Percentiles rank a stretch among this genome's conserved stretches.
Conservation (phyloP, 2,113 vertebrate genomes). For the Oostethus manadensis region DNA sequence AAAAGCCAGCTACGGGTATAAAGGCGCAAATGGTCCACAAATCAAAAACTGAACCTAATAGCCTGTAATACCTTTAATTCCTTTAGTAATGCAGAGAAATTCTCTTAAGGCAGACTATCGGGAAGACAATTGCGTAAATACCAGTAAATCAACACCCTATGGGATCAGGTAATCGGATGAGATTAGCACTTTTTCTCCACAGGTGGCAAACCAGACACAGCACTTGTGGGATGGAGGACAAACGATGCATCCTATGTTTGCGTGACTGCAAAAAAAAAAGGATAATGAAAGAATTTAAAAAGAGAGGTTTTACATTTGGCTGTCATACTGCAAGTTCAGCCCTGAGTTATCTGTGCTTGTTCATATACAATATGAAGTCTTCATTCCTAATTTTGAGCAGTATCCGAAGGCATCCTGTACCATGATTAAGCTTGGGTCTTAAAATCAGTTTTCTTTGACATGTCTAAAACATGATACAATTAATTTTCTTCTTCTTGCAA, state of each 20-base stretch:
- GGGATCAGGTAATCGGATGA: slow-evolving; percentile 31
- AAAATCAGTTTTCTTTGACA: too few species aligned
- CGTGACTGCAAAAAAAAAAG: slow-evolving; percentile 4
- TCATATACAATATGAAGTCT: not conserved
- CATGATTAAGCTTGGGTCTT: too few species aligned
- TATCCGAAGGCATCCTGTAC: too few species aligned
- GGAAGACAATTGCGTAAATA: slow-evolving; percentile 18
- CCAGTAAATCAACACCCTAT: slow-evolving; percentile 27
- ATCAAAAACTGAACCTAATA: not conserved
- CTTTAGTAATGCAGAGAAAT: not conserved
- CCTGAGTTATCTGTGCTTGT: slow-evolving; percentile 17
- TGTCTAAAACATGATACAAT: too few species aligned
- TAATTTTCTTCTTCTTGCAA: too few species aligned
- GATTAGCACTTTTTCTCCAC: slow-evolving; percentile 18
- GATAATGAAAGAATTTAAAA: slow-evolving; percentile 1
- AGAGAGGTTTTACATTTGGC: slow-evolving; percentile 8
- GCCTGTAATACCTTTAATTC: slow-evolving; percentile 2
- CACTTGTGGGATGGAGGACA: not conserved
- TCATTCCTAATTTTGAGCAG: too few species aligned
- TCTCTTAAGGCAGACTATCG: slow-evolving; percentile 13
- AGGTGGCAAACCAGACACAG: slow-evolving; percentile 3
- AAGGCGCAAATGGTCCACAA: not conserved
- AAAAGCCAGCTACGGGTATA: not conserved
- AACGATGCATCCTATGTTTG: slow-evolving; percentile 1
- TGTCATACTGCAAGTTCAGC: not conserved